Evolutionary conservation across 2,113 vertebrate genomes (phyloP).

Genomic region (Solea solea): DNA sequence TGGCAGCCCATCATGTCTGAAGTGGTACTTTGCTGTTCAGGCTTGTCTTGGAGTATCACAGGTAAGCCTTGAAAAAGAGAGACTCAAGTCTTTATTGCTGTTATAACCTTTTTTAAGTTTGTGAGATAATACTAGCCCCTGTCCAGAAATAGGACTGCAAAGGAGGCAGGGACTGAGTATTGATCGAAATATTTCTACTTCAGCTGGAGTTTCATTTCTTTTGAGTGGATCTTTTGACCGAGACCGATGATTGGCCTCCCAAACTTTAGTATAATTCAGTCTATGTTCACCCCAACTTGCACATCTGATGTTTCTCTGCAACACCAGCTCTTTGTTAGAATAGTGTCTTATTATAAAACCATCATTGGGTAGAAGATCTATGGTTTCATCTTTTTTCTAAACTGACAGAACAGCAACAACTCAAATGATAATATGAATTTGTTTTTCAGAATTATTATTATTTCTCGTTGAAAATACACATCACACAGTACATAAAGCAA

Average conservation of each 20-base stretch:
- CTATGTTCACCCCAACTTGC: background rate
- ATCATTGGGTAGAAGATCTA: no score
- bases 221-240: background rate
- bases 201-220: background rate
- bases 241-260: background rate
- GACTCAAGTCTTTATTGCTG: background rate
- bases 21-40: slow-evolving; percentile 67
- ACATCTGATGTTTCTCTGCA: background rate
- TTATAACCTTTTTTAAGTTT: background rate
- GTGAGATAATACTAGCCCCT: background rate
- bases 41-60: slow-evolving; percentile 47
- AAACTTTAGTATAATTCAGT: background rate
- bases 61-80: slow-evolving; percentile 40
- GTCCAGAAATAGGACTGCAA: background rate
- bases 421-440: background rate
- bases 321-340: background rate
- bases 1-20: slow-evolving; percentile 59
- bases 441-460: background rate
- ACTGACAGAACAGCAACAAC: no score
- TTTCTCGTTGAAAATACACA: background rate
- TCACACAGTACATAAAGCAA: background rate
- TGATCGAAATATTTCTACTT: background rate
- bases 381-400: no score
- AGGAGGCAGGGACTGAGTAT: background rate
- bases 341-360: no score